Evolutionary conservation across 1,140 invertebrate genomes (phyloP), one percentile per base, ranked within the genome.

Genomic region (Manduca sexta): DNA sequence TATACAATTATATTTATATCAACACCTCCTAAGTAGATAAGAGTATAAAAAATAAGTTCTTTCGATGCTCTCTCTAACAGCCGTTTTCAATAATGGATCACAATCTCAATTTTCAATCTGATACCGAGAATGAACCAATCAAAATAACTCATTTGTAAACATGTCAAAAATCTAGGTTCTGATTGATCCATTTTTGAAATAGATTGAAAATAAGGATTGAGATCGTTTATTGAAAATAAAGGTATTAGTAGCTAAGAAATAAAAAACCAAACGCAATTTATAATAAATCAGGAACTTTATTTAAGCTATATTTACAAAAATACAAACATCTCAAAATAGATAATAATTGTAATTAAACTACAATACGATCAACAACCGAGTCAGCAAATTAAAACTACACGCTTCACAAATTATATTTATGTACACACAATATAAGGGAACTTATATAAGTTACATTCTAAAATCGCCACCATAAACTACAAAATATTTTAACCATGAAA

Each of bases 201-300:
- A 14, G 34, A 3, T 12, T 1, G n/a, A n/a, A n/a, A 6, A 35
- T 35, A n/a, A 12, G 4, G 0, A 2, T 35, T 35, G 34, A n/a
- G 34, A 35, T 8, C 29, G 15, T 14, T 3, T 2, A 43, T 30
- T 4, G 12, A 13, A 43, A 29, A 29, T 43, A 43, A 40, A 10
- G 16, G 8, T 17, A 17, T 18, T 17, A 11, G 14, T 38, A 8
- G 8, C 1, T 13, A 37, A 16, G 11, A 16, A 13, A 46, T 30
- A 40, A 13, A 12, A 56, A 61, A 49, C 41, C 50, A 60, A 59
- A 60, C 46, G 10, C 35, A 26, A 30, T 45, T n/a, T 37, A 62
- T 64, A 61, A 77, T 78, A 77, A 79, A 79, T 74, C 74, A 83
- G 79, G 79, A 83, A 83, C 79, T 83, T 79, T 81, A 79, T 76